These are phyloP conservation scores for Eulemur albifrons DNA, from an alignment of 2,797 vertebrate genomes.

Conservation along the genomic window DNA sequence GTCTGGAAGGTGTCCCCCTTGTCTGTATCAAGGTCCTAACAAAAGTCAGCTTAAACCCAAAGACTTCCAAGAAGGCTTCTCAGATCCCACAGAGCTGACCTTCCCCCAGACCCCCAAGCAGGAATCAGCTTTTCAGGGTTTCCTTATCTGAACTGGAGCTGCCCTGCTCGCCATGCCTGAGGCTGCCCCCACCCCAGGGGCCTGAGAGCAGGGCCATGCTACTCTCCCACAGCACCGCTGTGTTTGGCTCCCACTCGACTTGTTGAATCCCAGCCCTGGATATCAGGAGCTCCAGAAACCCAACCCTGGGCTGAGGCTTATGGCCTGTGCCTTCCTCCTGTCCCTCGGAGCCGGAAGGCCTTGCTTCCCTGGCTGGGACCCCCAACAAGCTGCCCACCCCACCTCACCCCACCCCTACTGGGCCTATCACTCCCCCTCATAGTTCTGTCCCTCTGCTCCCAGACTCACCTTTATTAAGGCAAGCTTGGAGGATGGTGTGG, in stretches of 20 bases:
- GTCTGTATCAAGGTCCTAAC: not conserved
- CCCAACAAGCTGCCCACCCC: not conserved
- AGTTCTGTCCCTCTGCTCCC: not conserved
- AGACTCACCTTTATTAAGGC: not conserved
- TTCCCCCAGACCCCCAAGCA: fast-evolving
- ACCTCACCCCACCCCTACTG: not conserved
- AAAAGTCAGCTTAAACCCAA: not conserved
- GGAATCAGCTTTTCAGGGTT: not conserved
- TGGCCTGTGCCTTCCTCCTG: not conserved
- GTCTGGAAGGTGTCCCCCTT: not conserved
- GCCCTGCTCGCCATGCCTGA: not conserved
- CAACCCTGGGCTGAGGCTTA: not conserved
- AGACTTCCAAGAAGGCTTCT: not conserved
- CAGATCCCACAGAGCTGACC: not conserved
- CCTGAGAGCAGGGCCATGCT: not conserved
- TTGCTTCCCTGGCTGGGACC: not conserved
- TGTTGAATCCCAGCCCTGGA: not conserved
- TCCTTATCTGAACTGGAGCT: not conserved
- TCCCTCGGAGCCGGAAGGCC: not conserved
- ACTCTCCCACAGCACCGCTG: fast-evolving
- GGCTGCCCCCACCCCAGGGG: not conserved
- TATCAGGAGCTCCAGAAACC: not conserved
- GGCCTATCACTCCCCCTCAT: fast-evolving
- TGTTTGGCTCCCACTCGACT: not conserved
- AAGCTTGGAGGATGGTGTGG: not conserved